phyloP scores from a whole-genome alignment of 2,113 vertebrate species.

The Reinhardtius hippoglossoides region DNA sequence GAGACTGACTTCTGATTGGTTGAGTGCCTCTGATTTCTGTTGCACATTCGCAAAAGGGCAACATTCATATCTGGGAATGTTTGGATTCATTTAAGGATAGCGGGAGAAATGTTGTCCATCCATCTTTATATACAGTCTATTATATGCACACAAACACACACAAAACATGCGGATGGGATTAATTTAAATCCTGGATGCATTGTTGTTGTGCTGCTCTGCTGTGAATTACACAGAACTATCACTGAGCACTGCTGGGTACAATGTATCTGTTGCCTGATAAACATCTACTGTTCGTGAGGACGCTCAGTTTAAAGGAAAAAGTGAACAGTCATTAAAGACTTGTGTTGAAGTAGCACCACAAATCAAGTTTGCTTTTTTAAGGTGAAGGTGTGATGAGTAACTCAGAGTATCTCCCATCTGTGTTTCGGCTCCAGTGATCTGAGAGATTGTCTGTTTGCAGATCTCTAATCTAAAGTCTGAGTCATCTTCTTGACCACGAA shows the following conservation, averaged over 20 bases:
- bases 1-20: too few species aligned
- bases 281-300: conserved; percentile 26
- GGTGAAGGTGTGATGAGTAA: conserved; percentile 60
- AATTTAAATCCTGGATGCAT: not conserved
- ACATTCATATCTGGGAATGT: too few species aligned
- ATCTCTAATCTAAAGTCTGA: conserved; percentile 49
- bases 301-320: conserved; percentile 13
- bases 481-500: conserved; percentile 29
- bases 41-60: too few species aligned
- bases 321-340: conserved; percentile 18
- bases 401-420: conserved; percentile 34
- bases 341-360: conserved; percentile 37
- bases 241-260: conserved; percentile 16
- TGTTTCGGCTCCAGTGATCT: conserved; percentile 54
- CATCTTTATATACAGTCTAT: not conserved
- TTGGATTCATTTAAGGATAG: too few species aligned
- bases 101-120: too few species aligned
- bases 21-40: too few species aligned
- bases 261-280: conserved; percentile 54
- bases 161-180: too few species aligned
- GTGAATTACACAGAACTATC: conserved; percentile 18
- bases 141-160: too few species aligned
- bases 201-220: conserved; percentile 5
- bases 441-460: conserved; percentile 42
- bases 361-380: conserved; percentile 43